Conservation (phyloP, 1,140 invertebrate species). For the Leptonema lineaticorne region DNA sequence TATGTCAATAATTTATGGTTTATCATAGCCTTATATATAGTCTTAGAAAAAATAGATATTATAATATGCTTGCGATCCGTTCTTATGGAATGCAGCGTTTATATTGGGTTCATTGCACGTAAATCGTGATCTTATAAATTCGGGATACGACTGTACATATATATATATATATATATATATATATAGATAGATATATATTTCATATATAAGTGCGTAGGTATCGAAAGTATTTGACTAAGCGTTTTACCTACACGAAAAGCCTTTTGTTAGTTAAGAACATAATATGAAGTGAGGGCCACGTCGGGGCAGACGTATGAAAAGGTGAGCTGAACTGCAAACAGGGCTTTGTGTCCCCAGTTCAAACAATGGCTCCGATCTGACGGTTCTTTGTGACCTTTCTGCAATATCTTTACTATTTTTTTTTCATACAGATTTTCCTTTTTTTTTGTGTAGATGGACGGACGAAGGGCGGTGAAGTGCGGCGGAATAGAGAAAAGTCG, state of each 20-base stretch:
- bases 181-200: neutral
- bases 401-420: constrained; percentile 20
- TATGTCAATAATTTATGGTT: too few relatives aligned
- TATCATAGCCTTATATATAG: too few relatives aligned
- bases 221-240: constrained; percentile 33
- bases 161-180: neutral
- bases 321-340: constrained; percentile 41
- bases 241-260: constrained; percentile 37
- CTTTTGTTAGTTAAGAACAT: constrained; percentile 41
- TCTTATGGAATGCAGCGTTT: too few relatives aligned
- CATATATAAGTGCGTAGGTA: neutral
- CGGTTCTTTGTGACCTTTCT: constrained; percentile 23
- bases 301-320: constrained; percentile 29
- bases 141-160: too few relatives aligned
- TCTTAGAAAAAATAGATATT: too few relatives aligned
- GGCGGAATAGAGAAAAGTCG: too few relatives aligned
- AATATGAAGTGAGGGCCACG: constrained; percentile 35
- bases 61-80: too few relatives aligned
- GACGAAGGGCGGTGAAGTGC: too few relatives aligned
- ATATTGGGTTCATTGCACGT: too few relatives aligned
- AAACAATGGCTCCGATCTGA: constrained; percentile 16
- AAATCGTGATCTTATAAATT: too few relatives aligned
- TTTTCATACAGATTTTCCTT: too few relatives aligned
- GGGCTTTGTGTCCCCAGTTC: constrained; percentile 30
- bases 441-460: too few relatives aligned